Evolutionary conservation across 2,797 vertebrate genomes (phyloP).

Genomic region (Pyrocephalus nanus): DNA sequence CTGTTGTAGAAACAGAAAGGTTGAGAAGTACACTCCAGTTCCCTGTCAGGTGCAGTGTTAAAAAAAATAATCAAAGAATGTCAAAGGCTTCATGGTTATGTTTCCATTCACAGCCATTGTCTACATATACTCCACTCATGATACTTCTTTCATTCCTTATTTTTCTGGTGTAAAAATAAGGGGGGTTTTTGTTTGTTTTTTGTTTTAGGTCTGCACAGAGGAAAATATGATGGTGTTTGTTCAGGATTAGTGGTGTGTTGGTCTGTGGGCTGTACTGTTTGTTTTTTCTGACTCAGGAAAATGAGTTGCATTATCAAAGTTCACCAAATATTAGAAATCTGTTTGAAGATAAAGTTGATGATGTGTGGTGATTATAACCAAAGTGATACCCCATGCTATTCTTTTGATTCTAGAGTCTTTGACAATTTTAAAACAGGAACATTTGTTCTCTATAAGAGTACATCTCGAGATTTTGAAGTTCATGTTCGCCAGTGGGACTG

Average conservation of each 20-base stretch:
- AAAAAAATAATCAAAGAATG: not conserved
- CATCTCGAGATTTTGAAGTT: slow-evolving; percentile 81
- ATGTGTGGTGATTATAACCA: not conserved
- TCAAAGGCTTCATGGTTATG: not conserved
- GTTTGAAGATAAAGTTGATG: not conserved
- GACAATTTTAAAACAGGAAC: slow-evolving; percentile 88
- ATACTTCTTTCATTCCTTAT: not conserved
- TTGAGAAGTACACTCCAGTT: not conserved
- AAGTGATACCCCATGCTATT: not conserved
- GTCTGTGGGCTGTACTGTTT: not conserved
- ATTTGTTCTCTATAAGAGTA: slow-evolving; percentile 86
- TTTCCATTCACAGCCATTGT: not conserved
- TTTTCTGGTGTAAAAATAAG: not conserved
- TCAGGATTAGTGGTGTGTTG: not conserved
- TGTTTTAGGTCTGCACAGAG: not conserved
- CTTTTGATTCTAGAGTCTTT: slow-evolving; percentile 75
- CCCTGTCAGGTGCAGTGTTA: not conserved
- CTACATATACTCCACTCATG: not conserved
- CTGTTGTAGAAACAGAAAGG: not conserved
- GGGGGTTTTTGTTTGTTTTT: not conserved
- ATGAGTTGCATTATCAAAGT: not conserved
- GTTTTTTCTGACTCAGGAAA: not conserved
- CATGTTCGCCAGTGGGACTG: slow-evolving; percentile 89
- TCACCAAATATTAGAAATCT: not conserved
- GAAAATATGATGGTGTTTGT: not conserved